phyloP scores from a whole-genome alignment of 2,888 invertebrate species.

The Scaptomyza polygonia region DNA sequence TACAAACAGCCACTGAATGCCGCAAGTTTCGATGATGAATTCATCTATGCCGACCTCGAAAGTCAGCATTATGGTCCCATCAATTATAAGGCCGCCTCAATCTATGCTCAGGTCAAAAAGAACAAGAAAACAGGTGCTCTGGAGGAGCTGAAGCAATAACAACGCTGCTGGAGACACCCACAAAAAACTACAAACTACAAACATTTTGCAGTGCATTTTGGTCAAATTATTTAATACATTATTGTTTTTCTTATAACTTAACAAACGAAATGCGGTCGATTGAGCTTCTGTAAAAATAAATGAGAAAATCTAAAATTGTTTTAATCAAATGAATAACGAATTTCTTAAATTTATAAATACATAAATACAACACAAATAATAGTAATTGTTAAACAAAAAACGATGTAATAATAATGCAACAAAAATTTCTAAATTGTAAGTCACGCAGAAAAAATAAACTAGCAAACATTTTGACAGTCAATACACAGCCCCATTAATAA shows the following conservation, averaged over 20 bases:
- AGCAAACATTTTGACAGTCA: slow-evolving; percentile 57
- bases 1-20: slow-evolving; percentile 90
- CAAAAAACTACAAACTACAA: background rate
- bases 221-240: slow-evolving; percentile 17
- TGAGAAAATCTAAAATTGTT: slow-evolving; percentile 53
- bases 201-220: slow-evolving; percentile 60
- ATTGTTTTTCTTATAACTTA: slow-evolving; percentile 21
- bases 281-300: slow-evolving; percentile 60
- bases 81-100: slow-evolving; percentile 95
- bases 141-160: slow-evolving; percentile 73
- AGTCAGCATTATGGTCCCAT: slow-evolving; percentile 95
- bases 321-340: slow-evolving; percentile 68
- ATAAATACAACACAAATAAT: slow-evolving; percentile 38
- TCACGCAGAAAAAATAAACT: slow-evolving; percentile 34
- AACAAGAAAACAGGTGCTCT: slow-evolving; percentile 83
- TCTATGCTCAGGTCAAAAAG: slow-evolving; percentile 91
- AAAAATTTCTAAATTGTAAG: slow-evolving; percentile 37
- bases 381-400: slow-evolving; percentile 60
- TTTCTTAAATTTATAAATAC: slow-evolving; percentile 63
- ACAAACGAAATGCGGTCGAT: slow-evolving; percentile 27
- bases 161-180: background rate
- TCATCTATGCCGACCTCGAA: slow-evolving; percentile 96
- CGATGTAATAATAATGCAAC: background rate
- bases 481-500: slow-evolving; percentile 24
- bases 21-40: slow-evolving; percentile 87